A percentile compares a stretch with the other conserved stretches of the same genome.
Evolutionary conservation across 2,888 invertebrate species (phyloP).

Genomic region (Trichopria drosophilae): DNA sequence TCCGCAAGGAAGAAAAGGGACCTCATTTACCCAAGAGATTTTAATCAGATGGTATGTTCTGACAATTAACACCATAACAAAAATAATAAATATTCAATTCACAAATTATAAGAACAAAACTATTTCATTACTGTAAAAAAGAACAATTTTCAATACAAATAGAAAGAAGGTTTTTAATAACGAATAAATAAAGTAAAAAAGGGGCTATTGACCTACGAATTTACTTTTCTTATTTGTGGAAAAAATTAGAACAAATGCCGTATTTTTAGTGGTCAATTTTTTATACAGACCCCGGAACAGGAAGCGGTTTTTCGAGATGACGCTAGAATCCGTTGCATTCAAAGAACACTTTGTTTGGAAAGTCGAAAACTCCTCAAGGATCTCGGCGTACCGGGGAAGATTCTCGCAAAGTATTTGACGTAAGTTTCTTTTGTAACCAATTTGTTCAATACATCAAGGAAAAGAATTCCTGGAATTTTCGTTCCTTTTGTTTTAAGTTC

Average conservation of each 20-base stretch:
- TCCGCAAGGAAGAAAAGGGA: conserved; percentile 49
- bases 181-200: too few relatives aligned
- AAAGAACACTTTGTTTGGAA: conserved; percentile 51
- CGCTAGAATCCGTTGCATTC: conserved; percentile 51
- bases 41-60: conserved; percentile 40
- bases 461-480: too few relatives aligned
- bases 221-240: too few relatives aligned
- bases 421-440: conserved; percentile 39
- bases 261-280: not conserved
- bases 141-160: too few relatives aligned
- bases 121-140: not conserved
- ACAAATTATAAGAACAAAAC: not conserved
- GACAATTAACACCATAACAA: conserved; percentile 3
- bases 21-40: conserved; percentile 35
- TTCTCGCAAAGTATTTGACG: conserved; percentile 52
- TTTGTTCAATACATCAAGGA: too few relatives aligned
- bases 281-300: conserved; percentile 51
- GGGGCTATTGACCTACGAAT: too few relatives aligned
- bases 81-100: not conserved
- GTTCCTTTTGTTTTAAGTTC: too few relatives aligned
- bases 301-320: conserved; percentile 48
- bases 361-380: conserved; percentile 47
- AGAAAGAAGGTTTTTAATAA: too few relatives aligned
- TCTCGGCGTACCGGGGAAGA: conserved; percentile 45
- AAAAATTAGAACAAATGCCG: conserved; percentile 12